phyloP scores from a whole-genome alignment of 2,888 invertebrate species.

The Tryphoninae sp. region DNA sequence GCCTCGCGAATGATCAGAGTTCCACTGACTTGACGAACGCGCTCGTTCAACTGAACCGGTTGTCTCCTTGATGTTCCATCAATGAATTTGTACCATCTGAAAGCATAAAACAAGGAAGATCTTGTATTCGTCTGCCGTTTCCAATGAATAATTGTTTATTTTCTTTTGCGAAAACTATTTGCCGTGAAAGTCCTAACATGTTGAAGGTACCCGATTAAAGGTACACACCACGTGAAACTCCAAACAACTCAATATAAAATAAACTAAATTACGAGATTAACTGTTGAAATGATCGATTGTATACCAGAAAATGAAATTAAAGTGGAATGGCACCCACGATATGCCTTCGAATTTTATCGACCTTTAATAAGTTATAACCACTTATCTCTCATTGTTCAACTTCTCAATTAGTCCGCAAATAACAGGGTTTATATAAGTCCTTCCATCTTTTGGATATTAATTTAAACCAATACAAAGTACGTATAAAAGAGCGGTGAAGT shows the following conservation, averaged over 20 bases:
- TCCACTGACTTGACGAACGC: conserved; percentile 96
- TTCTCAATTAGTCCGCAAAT: no score
- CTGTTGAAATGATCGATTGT: not conserved
- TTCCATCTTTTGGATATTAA: not conserved
- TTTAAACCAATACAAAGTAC: not conserved
- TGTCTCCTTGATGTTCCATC: conserved; percentile 93
- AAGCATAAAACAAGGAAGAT: conserved; percentile 82
- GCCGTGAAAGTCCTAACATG: conserved; percentile 24
- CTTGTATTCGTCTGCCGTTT: conserved; percentile 16
- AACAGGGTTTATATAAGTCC: not conserved
- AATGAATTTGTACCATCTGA: conserved; percentile 96
- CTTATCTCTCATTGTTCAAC: no score
- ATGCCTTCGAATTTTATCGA: no score
- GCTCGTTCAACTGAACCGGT: conserved; percentile 93
- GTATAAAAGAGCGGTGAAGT: not conserved
- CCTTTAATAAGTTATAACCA: no score
- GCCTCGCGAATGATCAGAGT: conserved; percentile 96
- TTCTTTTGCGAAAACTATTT: not conserved
- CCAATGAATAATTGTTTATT: conserved; percentile 8
- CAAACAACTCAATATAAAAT: conserved; percentile 59
- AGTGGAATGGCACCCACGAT: not conserved
- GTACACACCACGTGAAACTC: conserved; percentile 50
- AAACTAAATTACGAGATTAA: conserved; percentile 72
- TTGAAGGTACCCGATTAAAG: conserved; percentile 56
- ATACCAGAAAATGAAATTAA: not conserved